These are phyloP conservation scores for Porites divaricata DNA, from an alignment of 92 coral and sea anemone genomes.

Conservation along the genomic window DNA sequence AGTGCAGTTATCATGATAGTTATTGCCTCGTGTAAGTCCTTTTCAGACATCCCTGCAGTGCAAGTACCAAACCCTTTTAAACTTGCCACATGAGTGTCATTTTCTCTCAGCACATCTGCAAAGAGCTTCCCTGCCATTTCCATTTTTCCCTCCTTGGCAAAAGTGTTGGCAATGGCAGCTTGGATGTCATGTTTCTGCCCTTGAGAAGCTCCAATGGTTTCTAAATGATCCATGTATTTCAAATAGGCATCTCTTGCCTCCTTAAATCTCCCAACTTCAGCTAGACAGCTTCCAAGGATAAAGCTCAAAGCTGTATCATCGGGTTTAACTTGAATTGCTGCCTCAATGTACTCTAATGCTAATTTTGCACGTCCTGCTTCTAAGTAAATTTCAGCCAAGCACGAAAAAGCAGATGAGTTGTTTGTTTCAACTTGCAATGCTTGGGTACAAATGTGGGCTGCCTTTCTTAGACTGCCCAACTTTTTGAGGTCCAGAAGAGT, in stretches of 20 bases:
- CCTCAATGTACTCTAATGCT: conserved; percentile 40
- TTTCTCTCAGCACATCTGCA: conserved; percentile 40
- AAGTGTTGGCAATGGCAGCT: conserved; percentile 39
- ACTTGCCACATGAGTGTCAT: conserved; percentile 35
- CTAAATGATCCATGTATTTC: conserved; percentile 19
- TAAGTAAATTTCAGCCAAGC: conserved; percentile 49
- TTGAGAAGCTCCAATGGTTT: conserved; percentile 1
- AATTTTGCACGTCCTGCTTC: conserved; percentile 47
- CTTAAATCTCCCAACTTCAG: conserved; percentile 21
- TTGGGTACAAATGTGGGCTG: conserved; percentile 41
- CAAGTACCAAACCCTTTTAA: conserved; percentile 42
- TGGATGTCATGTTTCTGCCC: conserved; percentile 32
- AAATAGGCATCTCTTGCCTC: conserved; percentile 24
- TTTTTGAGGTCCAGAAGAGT: conserved; percentile 25
- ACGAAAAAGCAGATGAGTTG: conserved; percentile 36
- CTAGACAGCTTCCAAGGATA: conserved; percentile 46
- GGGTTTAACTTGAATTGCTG: conserved; percentile 32
- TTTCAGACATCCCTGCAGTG: conserved; percentile 41
- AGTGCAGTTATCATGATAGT: conserved; percentile 39
- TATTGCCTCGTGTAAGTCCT: conserved; percentile 50
- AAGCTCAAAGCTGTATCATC: conserved; percentile 25
- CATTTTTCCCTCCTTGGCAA: conserved; percentile 39
- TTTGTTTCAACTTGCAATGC: conserved; percentile 35
- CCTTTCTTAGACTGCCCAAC: conserved; percentile 37
- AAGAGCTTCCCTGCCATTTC: conserved; percentile 26